These are phyloP conservation scores for Gambusia yucatana DNA, from an alignment of 2,797 vertebrate genomes.

Conservation along the genomic window DNA sequence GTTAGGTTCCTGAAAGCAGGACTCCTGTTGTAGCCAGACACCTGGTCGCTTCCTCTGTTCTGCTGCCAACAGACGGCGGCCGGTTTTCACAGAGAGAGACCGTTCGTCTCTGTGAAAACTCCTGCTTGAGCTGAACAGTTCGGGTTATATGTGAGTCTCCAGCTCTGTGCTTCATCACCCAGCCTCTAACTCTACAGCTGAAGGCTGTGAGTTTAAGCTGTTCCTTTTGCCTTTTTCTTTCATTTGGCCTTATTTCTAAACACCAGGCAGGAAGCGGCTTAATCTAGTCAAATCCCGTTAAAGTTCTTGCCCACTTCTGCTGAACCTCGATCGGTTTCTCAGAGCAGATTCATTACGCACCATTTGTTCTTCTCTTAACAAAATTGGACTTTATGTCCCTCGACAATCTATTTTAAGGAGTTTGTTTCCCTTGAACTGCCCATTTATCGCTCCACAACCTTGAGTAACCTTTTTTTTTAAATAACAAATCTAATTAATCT, in stretches of 20 bases:
- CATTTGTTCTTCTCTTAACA: constrained; percentile 27
- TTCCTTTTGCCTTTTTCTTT: not conserved
- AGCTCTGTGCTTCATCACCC: constrained; percentile 9
- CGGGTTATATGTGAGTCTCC: constrained; percentile 38
- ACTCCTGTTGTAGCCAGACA: constrained; percentile 49
- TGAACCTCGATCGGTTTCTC: constrained; percentile 8
- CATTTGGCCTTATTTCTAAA: constrained; percentile 1
- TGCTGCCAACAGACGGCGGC: constrained; percentile 35
- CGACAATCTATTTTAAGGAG: constrained; percentile 20
- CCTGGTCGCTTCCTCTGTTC: constrained; percentile 38
- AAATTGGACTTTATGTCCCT: constrained; percentile 23
- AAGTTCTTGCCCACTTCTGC: not conserved
- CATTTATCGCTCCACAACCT: constrained; percentile 32
- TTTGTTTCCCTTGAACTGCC: constrained; percentile 27
- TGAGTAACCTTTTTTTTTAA: constrained; percentile 8
- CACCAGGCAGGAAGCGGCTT: not conserved
- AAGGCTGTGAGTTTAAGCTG: not conserved
- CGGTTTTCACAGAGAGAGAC: too few species aligned
- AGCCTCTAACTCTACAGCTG: not conserved
- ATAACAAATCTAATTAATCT: constrained; percentile 38
- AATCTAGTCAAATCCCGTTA: not conserved
- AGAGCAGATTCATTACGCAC: not conserved
- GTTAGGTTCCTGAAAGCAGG: constrained; percentile 23
- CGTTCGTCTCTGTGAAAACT: constrained; percentile 42
- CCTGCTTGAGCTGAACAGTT: constrained; percentile 46